Conservation (phyloP, 2,797 vertebrate genomes). For the Coluber constrictor region DNA sequence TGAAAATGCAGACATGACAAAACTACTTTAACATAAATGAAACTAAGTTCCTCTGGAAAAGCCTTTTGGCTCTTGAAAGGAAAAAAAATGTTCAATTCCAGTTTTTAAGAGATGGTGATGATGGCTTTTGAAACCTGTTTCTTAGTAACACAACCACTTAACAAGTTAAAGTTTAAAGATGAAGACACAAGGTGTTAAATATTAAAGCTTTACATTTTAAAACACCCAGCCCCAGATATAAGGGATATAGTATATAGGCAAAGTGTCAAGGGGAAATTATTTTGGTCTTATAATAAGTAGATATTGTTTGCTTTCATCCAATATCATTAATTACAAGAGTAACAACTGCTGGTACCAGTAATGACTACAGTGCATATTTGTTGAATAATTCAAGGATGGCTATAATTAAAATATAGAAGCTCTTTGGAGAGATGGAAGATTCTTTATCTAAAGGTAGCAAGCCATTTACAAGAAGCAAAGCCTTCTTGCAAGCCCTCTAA, state of each 20-base stretch:
- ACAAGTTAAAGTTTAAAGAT: not conserved
- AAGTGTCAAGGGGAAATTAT: not conserved
- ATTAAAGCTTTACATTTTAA: not conserved
- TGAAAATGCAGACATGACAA: not conserved
- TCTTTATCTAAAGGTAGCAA: conserved; percentile 7
- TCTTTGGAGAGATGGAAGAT: not conserved
- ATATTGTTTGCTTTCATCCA: not conserved
- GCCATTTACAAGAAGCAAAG: not conserved
- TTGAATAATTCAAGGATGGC: not conserved
- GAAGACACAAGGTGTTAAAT: not conserved
- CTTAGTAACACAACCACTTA: not conserved
- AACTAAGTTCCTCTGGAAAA: not conserved
- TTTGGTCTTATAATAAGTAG: not conserved
- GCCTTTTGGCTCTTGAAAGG: not conserved
- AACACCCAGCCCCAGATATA: not conserved
- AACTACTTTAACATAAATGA: not conserved
- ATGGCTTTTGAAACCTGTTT: not conserved
- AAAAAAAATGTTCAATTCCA: not conserved
- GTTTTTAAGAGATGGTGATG: not conserved
- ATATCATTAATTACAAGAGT: not conserved
- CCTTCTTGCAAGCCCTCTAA: not conserved
- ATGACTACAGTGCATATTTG: not conserved
- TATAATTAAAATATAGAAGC: not conserved
- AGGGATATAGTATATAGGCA: not conserved
- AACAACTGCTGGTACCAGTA: not conserved